A percentile compares a stretch with the other conserved stretches of the same genome.
Evolutionary conservation across 2,888 invertebrate genomes (phyloP).

Genomic region (Chrysolina oricalcia): DNA sequence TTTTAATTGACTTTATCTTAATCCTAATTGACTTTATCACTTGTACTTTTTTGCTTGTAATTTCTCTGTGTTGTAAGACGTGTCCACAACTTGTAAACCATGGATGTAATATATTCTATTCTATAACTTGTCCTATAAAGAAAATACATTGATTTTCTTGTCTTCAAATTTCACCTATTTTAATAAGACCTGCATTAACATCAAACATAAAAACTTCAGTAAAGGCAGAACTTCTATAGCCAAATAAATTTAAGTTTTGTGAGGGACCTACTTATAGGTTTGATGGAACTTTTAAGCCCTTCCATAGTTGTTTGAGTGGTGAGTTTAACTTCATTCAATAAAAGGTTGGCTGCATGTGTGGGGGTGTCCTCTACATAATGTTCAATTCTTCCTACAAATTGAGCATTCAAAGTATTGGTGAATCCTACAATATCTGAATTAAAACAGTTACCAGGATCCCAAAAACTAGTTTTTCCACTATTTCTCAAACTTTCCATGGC

Average conservation of each 20-base stretch:
- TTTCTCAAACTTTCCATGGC: constrained; percentile 67
- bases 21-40: too few relatives aligned
- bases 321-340: constrained; percentile 64
- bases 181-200: too few relatives aligned
- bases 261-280: constrained; percentile 62
- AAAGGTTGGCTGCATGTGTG: constrained; percentile 53
- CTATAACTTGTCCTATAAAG: too few relatives aligned
- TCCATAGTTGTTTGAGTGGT: constrained; percentile 62
- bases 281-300: constrained; percentile 64
- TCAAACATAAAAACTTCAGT: too few relatives aligned
- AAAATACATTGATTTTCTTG: too few relatives aligned
- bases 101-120: too few relatives aligned
- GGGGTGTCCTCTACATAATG: constrained; percentile 47
- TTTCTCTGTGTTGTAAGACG: too few relatives aligned
- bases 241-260: neutral
- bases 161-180: too few relatives aligned
- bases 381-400: constrained; percentile 47
- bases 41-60: too few relatives aligned
- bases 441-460: constrained; percentile 47
- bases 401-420: neutral
- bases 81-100: too few relatives aligned
- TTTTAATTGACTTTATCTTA: too few relatives aligned
- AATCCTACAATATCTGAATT: neutral
- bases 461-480: constrained; percentile 54
- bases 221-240: neutral